phyloP scores from a whole-genome alignment of 1,140 invertebrate species.

The Zaprionus taronus region DNA sequence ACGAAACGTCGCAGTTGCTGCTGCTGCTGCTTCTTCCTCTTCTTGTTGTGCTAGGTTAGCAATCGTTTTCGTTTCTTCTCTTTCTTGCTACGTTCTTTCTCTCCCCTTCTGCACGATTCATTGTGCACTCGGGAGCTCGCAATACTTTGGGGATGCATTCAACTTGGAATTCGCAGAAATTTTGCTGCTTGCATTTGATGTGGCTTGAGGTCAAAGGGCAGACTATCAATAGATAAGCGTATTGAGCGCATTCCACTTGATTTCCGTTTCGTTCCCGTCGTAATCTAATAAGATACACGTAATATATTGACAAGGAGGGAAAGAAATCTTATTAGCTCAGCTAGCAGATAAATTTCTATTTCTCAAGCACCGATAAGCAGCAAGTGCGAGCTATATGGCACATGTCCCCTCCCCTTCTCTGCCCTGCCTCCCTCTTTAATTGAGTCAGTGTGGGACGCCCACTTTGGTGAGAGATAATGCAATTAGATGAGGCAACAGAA shows the following conservation, averaged over 20 bases:
- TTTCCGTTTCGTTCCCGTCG: slow-evolving; percentile 43
- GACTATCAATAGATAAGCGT: background rate
- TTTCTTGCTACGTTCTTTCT: background rate
- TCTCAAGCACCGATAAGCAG: slow-evolving; percentile 54
- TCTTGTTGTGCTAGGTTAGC: slow-evolving; percentile 50
- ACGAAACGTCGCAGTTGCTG: background rate
- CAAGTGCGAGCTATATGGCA: background rate
- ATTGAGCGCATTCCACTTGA: slow-evolving; percentile 12
- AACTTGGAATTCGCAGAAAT: background rate
- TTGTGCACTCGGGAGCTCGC: background rate
- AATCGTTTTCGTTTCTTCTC: background rate
- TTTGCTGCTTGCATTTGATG: background rate
- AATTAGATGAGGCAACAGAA: slow-evolving; percentile 57
- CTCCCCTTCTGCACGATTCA: background rate
- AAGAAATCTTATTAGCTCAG: slow-evolving; percentile 49
- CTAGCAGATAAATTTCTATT: slow-evolving; percentile 15
- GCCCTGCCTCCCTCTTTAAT: slow-evolving; percentile 30
- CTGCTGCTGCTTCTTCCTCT: background rate
- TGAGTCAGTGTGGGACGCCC: slow-evolving; percentile 48
- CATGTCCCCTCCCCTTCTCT: background rate
- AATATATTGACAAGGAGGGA: background rate
- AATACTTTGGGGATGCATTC: slow-evolving; percentile 2
- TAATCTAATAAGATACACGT: slow-evolving; percentile 63
- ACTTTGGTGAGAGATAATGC: slow-evolving; percentile 59
- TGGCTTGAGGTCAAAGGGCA: slow-evolving; percentile 5